Conservation (phyloP, 1,140 invertebrate species). For the Frieseomelitta varia region DNA sequence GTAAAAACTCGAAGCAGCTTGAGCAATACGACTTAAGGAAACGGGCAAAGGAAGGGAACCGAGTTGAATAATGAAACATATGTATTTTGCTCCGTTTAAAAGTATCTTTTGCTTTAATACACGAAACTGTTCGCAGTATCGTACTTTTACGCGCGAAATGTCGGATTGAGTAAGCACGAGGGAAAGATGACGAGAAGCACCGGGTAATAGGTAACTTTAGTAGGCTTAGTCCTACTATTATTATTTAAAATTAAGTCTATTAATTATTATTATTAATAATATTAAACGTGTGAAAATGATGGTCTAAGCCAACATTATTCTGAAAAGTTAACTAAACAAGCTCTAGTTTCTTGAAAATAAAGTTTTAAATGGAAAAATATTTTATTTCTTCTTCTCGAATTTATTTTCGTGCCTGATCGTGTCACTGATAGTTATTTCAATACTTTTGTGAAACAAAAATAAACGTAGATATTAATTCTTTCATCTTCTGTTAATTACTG, state of each 20-base stretch:
- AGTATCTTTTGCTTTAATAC: constrained; percentile 28
- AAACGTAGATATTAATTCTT: background rate
- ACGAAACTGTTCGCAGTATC: background rate
- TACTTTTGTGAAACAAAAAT: background rate
- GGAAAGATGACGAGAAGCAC: background rate
- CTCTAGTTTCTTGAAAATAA: no score
- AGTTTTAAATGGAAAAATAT: no score
- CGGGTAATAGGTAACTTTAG: background rate
- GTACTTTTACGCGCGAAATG: background rate
- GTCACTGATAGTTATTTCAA: no score
- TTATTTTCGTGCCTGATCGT: no score
- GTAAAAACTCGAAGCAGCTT: constrained; percentile 40
- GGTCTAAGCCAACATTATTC: no score
- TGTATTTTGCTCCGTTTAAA: constrained; percentile 52
- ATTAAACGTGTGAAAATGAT: no score
- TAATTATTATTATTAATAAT: no score
- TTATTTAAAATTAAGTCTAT: no score
- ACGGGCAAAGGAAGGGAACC: background rate
- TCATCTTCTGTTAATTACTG: background rate
- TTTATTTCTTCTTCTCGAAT: no score
- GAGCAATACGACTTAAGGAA: constrained; percentile 47
- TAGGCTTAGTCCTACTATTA: no score
- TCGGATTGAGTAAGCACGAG: background rate
- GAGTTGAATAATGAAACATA: constrained; percentile 37
- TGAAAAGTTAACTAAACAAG: no score